phyloP scores from a whole-genome alignment of 1,140 invertebrate genomes.

The Chionoecetes opilio region DNA sequence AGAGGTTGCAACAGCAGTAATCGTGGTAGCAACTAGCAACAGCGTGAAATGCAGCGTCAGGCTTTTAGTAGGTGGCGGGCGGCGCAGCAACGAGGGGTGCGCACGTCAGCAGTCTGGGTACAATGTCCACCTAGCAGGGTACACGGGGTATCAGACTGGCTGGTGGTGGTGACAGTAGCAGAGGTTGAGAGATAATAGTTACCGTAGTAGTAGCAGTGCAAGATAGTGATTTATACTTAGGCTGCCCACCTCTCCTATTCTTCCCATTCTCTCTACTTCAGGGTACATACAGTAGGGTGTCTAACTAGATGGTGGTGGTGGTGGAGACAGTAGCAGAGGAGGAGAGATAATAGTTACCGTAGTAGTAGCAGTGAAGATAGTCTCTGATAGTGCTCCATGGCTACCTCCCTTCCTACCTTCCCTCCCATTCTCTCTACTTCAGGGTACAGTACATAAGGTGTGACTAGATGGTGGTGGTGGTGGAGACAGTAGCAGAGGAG shows the following conservation, averaged over 20 bases:
- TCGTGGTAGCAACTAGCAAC: constrained; percentile 56
- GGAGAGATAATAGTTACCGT: not conserved
- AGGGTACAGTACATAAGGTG: too few relatives aligned
- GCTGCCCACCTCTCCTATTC: too few relatives aligned
- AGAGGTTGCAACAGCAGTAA: not conserved
- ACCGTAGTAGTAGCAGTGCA: too few relatives aligned
- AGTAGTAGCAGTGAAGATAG: too few relatives aligned
- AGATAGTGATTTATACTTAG: too few relatives aligned
- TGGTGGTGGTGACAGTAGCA: constrained; percentile 32
- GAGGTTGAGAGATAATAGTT: too few relatives aligned
- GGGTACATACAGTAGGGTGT: not conserved
- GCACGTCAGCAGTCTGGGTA: constrained; percentile 35
- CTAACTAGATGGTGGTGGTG: not conserved
- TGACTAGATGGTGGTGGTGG: too few relatives aligned
- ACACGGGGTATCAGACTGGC: not conserved
- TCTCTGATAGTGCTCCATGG: not conserved
- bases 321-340: not conserved
- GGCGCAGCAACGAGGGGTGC: constrained; percentile 5
- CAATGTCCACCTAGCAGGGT: constrained; percentile 21
- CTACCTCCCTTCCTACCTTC: not conserved
- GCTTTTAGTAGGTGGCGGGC: constrained; percentile 42
- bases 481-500: too few relatives aligned
- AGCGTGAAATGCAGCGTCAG: constrained; percentile 53
- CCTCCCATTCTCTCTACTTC: too few relatives aligned
- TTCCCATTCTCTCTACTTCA: too few relatives aligned